phyloP scores from a whole-genome alignment of 2,888 invertebrate genomes.

The Nymphalis urticae region DNA sequence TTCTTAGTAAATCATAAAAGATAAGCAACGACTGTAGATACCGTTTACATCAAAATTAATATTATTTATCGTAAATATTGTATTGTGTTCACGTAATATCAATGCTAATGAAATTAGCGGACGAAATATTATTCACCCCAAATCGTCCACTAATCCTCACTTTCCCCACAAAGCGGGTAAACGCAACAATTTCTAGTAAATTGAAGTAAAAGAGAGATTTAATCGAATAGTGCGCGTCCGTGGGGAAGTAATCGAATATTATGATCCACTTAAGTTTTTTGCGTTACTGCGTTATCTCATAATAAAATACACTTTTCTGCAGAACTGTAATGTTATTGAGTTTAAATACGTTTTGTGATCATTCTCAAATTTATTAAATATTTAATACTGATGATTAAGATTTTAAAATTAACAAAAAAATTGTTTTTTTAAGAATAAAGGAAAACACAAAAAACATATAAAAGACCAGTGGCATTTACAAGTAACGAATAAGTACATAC shows the following conservation, averaged over 20 bases:
- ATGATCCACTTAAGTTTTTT: slow-evolving; percentile 63
- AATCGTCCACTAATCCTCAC: slow-evolving; percentile 50
- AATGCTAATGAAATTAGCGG: slow-evolving; percentile 44
- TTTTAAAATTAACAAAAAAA: no score
- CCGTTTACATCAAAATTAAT: slow-evolving; percentile 10
- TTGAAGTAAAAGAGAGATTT: slow-evolving; percentile 63
- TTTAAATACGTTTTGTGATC: not conserved
- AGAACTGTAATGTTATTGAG: not conserved
- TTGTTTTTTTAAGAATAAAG: no score
- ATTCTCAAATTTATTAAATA: not conserved
- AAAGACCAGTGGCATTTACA: no score
- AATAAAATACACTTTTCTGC: slow-evolving; percentile 13
- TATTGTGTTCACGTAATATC: slow-evolving; percentile 34
- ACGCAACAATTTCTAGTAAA: slow-evolving; percentile 47
- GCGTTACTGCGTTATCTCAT: slow-evolving; percentile 35
- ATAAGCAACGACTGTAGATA: no score
- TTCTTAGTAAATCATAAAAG: no score
- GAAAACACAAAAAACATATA: no score
- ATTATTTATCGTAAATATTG: slow-evolving; percentile 19
- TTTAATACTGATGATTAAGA: no score
- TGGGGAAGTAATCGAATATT: slow-evolving; percentile 64
- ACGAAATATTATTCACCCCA: slow-evolving; percentile 47
- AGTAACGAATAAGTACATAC: no score
- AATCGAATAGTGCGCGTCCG: slow-evolving; percentile 63
- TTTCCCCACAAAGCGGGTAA: slow-evolving; percentile 42